These are phyloP conservation scores for Microctonus aethiopoides DNA, from an alignment of 2,888 invertebrate genomes.

Conservation along the genomic window DNA sequence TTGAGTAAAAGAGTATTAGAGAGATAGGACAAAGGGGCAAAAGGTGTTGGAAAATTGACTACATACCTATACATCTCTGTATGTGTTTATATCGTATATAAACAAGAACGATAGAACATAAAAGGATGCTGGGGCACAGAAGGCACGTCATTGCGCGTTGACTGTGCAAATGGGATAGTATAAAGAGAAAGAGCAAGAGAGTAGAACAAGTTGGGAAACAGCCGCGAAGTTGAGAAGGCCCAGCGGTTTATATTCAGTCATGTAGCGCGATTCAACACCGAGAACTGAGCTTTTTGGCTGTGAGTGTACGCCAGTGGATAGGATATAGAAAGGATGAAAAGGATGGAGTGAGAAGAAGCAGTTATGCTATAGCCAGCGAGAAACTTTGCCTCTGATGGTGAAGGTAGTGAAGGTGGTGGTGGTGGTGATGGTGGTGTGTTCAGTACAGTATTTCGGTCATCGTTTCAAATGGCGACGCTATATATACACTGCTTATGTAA, in stretches of 20 bases:
- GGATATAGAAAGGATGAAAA: slow-evolving; percentile 3
- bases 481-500: slow-evolving; percentile 13
- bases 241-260: slow-evolving; percentile 20
- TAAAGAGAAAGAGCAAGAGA: too few species aligned
- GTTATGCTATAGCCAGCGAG: slow-evolving; percentile 12
- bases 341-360: slow-evolving; percentile 9
- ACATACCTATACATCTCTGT: slow-evolving; percentile 12
- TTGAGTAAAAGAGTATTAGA: not conserved
- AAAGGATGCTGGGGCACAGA: slow-evolving; percentile 27
- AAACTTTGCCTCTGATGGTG: slow-evolving; percentile 34
- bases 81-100: not conserved
- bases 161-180: not conserved
- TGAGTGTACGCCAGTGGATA: not conserved
- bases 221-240: slow-evolving; percentile 24
- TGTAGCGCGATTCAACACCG: slow-evolving; percentile 10
- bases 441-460: slow-evolving; percentile 30
- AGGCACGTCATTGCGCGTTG: slow-evolving; percentile 36
- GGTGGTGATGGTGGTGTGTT: too few species aligned
- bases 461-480: slow-evolving; percentile 26
- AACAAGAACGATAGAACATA: slow-evolving; percentile 16
- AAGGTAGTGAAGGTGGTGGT: too few species aligned
- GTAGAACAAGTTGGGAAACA: slow-evolving; percentile 23
- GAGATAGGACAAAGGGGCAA: not conserved
- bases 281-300: not conserved
- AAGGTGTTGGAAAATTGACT: not conserved